Percentiles rank a stretch among this genome's conserved stretches.
Evolutionary conservation across 2,797 vertebrate genomes (phyloP).

Genomic region (Lacerta bilineata): DNA sequence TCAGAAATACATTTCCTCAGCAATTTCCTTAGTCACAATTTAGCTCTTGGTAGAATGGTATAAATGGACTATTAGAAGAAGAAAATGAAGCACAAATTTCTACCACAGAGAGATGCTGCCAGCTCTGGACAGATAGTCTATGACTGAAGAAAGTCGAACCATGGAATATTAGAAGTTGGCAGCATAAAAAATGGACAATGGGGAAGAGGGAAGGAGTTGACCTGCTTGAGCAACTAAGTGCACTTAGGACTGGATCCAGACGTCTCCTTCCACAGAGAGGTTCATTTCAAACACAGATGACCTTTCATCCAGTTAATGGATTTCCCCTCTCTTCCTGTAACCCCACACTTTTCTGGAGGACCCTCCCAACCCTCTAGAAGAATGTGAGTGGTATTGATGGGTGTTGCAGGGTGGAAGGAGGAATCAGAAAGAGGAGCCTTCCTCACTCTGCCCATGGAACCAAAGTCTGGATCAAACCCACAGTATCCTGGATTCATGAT

Average conservation of each 20-base stretch:
- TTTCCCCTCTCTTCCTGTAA: too few species aligned
- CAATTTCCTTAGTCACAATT: slow-evolving; percentile 20
- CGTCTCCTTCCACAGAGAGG: neutral
- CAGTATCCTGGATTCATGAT: neutral
- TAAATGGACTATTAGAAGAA: neutral
- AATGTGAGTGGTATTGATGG: neutral
- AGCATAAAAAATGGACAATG: neutral
- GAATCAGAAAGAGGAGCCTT: neutral
- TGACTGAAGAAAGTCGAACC: neutral
- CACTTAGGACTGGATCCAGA: neutral
- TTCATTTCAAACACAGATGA: neutral
- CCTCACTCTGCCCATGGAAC: neutral
- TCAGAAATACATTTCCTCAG: neutral
- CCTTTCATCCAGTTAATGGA: neutral
- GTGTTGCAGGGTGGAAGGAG: neutral
- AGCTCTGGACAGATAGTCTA: neutral
- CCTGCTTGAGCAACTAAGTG: neutral
- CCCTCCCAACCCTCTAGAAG: neutral
- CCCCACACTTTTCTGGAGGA: too few species aligned
- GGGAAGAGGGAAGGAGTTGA: too few species aligned
- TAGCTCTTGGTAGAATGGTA: slow-evolving; percentile 1
- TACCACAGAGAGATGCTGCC: neutral
- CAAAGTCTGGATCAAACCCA: neutral
- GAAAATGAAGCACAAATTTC: neutral
- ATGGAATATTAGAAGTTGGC: neutral